These are phyloP conservation scores for Chrosomus eos DNA, from an alignment of 2,797 vertebrate species.

Conservation along the genomic window DNA sequence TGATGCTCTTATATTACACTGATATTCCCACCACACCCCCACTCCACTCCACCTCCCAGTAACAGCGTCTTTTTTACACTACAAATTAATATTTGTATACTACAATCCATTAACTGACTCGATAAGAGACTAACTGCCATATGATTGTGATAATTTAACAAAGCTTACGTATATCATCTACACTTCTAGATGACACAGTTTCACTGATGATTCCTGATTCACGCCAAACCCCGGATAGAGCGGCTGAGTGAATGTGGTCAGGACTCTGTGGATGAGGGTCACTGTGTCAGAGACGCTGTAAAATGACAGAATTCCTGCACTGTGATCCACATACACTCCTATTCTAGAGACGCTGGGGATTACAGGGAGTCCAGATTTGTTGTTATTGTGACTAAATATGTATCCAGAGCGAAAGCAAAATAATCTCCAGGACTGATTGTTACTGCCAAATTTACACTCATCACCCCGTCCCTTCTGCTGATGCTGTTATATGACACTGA, in stretches of 20 bases:
- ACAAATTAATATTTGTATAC: too few species aligned
- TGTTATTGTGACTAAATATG: constrained; percentile 7
- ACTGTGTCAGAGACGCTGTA: neutral
- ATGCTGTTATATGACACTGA: constrained; percentile 30
- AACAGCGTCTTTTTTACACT: neutral
- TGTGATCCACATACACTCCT: constrained; percentile 10
- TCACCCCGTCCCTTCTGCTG: neutral
- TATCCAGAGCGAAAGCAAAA: neutral
- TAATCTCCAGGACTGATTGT: constrained; percentile 23
- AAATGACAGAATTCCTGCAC: neutral
- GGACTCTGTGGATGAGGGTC: neutral
- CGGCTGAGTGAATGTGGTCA: constrained; percentile 1
- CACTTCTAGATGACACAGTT: neutral
- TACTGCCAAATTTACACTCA: neutral
- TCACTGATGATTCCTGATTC: neutral
- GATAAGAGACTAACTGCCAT: too few species aligned
- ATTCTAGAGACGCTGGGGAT: neutral
- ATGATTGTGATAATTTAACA: neutral
- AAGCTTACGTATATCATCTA: neutral
- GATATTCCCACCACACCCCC: constrained; percentile 9
- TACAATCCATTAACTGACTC: too few species aligned
- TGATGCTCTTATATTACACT: constrained; percentile 33
- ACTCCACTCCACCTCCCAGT: constrained; percentile 48
- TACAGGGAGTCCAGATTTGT: neutral
- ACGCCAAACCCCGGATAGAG: constrained; percentile 24